Conservation (phyloP, 2,888 invertebrate species). For the Chrysolina haemoptera region DNA sequence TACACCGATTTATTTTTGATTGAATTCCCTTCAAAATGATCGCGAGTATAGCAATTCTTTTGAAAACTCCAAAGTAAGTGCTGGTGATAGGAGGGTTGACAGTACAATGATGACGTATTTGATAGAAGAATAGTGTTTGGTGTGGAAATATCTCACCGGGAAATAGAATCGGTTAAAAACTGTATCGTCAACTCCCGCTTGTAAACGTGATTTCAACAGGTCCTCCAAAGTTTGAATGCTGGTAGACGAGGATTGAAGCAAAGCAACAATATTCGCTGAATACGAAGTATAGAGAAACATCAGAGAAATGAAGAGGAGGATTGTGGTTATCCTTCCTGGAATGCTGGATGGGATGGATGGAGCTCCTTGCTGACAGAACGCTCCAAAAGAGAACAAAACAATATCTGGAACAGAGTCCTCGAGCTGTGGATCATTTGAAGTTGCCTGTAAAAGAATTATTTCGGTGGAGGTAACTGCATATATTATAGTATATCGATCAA, state of each 20-base stretch:
- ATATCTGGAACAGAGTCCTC: conserved; percentile 71
- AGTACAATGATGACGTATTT: too few relatives aligned
- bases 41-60: too few relatives aligned
- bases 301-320: conserved; percentile 76
- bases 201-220: conserved; percentile 77
- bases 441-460: conserved; percentile 2
- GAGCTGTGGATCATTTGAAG: conserved; percentile 43
- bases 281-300: conserved; percentile 84
- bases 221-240: conserved; percentile 78
- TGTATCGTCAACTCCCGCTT: conserved; percentile 79
- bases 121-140: too few relatives aligned
- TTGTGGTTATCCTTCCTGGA: conserved; percentile 74
- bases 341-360: conserved; percentile 70
- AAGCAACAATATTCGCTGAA: conserved; percentile 82
- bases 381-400: conserved; percentile 73
- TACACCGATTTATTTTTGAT: too few relatives aligned
- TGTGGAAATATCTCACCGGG: conserved; percentile 73
- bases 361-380: conserved; percentile 76
- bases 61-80: too few relatives aligned
- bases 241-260: conserved; percentile 81
- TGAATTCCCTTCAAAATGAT: too few relatives aligned
- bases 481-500: not conserved
- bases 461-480: too few relatives aligned
- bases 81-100: too few relatives aligned
- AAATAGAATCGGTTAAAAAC: conserved; percentile 81